A percentile compares a stretch with the other conserved stretches of the same genome.
Evolutionary conservation across 2,797 vertebrate genomes (phyloP).

Genomic region (Choloepus didactylus): DNA sequence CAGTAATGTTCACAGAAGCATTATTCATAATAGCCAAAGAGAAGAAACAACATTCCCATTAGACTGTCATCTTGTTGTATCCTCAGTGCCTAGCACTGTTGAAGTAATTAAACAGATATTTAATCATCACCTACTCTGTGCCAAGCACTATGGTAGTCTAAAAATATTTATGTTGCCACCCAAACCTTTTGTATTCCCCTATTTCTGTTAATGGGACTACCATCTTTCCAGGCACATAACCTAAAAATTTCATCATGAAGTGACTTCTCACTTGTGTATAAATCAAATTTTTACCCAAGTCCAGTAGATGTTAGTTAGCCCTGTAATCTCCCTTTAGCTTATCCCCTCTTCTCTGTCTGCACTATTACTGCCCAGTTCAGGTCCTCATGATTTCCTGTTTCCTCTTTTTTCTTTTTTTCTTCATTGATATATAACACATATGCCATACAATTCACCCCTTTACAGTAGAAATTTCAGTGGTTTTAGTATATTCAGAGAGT

Average conservation of each 20-base stretch:
- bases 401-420: not conserved
- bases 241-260: slow-evolving; percentile 56
- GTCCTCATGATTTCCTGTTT: slow-evolving; percentile 7
- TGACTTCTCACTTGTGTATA: slow-evolving; percentile 40
- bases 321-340: not conserved
- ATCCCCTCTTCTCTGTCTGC: not conserved
- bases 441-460: not conserved
- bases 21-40: too few relatives aligned
- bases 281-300: slow-evolving; percentile 60
- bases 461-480: not conserved
- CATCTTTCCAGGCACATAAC: not conserved
- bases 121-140: slow-evolving; percentile 52
- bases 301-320: not conserved
- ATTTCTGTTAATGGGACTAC: slow-evolving; percentile 41
- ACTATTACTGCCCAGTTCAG: slow-evolving; percentile 4
- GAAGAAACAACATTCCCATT: too few relatives aligned
- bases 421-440: slow-evolving; percentile 35
- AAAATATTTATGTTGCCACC: slow-evolving; percentile 58
- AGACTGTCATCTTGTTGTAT: not conserved
- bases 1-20: too few relatives aligned
- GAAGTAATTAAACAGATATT: slow-evolving; percentile 51
- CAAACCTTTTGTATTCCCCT: slow-evolving; percentile 1
- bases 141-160: not conserved
- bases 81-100: not conserved
- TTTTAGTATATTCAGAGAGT: slow-evolving; percentile 20